Conservation (phyloP, 2,888 invertebrate species). For the Ennomos erosarius region DNA sequence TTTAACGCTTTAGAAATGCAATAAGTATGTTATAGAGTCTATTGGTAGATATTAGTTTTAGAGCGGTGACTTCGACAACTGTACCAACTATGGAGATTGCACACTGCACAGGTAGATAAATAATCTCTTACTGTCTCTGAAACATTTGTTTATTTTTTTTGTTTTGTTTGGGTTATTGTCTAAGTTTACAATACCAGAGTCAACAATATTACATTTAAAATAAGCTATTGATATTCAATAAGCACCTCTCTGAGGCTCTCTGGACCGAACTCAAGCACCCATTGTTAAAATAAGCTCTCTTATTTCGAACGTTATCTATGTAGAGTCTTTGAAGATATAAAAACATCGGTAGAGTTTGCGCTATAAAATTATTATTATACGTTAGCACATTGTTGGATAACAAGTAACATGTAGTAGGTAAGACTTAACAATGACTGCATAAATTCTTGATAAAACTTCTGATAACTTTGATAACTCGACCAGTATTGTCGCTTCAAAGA, state of each 20-base stretch:
- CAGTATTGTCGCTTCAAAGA: slow-evolving; percentile 51
- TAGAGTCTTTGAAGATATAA: background rate
- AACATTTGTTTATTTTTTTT: slow-evolving; percentile 27
- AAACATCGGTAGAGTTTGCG: slow-evolving; percentile 1
- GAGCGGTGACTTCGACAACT: too few species aligned
- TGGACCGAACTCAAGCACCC: slow-evolving; percentile 19
- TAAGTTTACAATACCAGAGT: slow-evolving; percentile 11
- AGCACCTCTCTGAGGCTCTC: slow-evolving; percentile 21
- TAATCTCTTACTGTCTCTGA: slow-evolving; percentile 18
- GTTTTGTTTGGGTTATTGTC: slow-evolving; percentile 23
- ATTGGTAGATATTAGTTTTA: too few species aligned
- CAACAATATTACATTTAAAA: slow-evolving; percentile 28
- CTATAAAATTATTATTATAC: background rate
- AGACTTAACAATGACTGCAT: slow-evolving; percentile 49
- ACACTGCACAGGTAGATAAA: slow-evolving; percentile 33
- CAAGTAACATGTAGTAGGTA: slow-evolving; percentile 15
- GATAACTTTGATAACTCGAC: slow-evolving; percentile 54
- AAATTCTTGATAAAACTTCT: slow-evolving; percentile 56
- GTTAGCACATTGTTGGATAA: slow-evolving; percentile 19
- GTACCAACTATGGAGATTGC: too few species aligned
- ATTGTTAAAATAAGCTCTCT: slow-evolving; percentile 22
- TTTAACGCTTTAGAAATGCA: too few species aligned
- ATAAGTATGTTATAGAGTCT: too few species aligned
- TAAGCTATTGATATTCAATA: slow-evolving; percentile 29
- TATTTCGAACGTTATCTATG: slow-evolving; percentile 11